Evolutionary conservation across 2,888 invertebrate species (phyloP).

Genomic region (Xestia rhomboidea): DNA sequence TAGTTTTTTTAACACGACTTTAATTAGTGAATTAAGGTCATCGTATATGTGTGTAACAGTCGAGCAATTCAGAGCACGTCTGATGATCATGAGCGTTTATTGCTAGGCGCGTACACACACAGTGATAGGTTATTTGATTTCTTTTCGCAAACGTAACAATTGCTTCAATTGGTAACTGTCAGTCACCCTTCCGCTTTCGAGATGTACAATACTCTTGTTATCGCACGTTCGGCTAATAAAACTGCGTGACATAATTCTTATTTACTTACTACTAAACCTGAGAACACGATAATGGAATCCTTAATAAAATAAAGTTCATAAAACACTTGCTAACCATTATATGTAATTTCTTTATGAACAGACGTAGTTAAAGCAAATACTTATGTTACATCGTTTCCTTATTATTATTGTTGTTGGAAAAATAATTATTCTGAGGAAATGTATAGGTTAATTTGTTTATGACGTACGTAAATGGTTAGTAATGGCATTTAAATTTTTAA

Average conservation of each 20-base stretch:
- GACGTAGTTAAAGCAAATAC: constrained; percentile 41
- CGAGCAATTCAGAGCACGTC: constrained; percentile 65
- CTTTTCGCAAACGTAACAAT: constrained; percentile 78
- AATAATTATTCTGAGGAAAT: constrained; percentile 44
- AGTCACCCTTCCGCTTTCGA: constrained; percentile 77
- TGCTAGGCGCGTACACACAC: constrained; percentile 56
- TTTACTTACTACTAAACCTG: constrained; percentile 25
- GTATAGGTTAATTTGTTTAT: constrained; percentile 45
- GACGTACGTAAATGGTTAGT: constrained; percentile 41
- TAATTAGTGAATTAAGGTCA: constrained; percentile 73
- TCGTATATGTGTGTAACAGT: constrained; percentile 62
- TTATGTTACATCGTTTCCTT: constrained; percentile 51
- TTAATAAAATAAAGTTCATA: constrained; percentile 24
- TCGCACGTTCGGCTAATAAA: constrained; percentile 47
- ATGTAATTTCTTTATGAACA: constrained; percentile 55
- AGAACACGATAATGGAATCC: constrained; percentile 46
- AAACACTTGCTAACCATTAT: constrained; percentile 33
- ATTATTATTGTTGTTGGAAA: constrained; percentile 40
- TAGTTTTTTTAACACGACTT: constrained; percentile 65
- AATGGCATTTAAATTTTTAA: constrained; percentile 44
- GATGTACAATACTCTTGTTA: constrained; percentile 54
- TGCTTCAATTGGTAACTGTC: constrained; percentile 78
- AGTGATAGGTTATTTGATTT: constrained; percentile 67
- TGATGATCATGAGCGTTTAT: constrained; percentile 70
- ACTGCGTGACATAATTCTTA: constrained; percentile 38